Conservation (phyloP, 2,888 invertebrate genomes). For the Phragmatobia fuliginosa region DNA sequence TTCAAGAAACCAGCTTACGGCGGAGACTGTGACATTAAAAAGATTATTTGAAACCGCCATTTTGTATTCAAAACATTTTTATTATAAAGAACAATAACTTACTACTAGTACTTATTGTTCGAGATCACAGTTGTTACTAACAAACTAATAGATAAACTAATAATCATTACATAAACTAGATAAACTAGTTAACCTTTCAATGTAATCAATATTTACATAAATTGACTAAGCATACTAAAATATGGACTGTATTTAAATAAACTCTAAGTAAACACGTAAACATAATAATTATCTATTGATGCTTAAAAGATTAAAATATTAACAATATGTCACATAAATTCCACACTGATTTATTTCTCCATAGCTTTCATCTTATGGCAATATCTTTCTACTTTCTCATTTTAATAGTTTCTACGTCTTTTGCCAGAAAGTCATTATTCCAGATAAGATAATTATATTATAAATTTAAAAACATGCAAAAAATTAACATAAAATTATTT, state of each 20-base stretch:
- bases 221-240: neutral
- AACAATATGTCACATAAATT: neutral
- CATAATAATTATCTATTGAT: neutral
- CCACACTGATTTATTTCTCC: neutral
- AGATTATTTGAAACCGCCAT: conserved; percentile 54
- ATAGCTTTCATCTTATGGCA: neutral
- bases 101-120: conserved; percentile 79
- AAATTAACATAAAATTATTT: neutral
- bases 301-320: neutral
- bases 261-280: neutral
- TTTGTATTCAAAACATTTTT: conserved; percentile 52
- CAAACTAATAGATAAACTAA: conserved; percentile 29
- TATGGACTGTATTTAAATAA: neutral
- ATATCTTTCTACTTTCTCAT: neutral
- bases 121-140: conserved; percentile 76
- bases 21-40: conserved; percentile 62
- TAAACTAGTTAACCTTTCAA: conserved; percentile 42
- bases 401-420: neutral
- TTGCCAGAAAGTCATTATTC: neutral
- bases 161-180: conserved; percentile 21
- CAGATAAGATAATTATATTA: neutral
- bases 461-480: neutral
- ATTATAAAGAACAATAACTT: conserved; percentile 79
- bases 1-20: conserved; percentile 75
- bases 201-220: conserved; percentile 33